Evolutionary conservation across 2,888 invertebrate genomes (phyloP), one percentile per base, ranked within the genome.

Genomic region (Calliphora vomitoria): DNA sequence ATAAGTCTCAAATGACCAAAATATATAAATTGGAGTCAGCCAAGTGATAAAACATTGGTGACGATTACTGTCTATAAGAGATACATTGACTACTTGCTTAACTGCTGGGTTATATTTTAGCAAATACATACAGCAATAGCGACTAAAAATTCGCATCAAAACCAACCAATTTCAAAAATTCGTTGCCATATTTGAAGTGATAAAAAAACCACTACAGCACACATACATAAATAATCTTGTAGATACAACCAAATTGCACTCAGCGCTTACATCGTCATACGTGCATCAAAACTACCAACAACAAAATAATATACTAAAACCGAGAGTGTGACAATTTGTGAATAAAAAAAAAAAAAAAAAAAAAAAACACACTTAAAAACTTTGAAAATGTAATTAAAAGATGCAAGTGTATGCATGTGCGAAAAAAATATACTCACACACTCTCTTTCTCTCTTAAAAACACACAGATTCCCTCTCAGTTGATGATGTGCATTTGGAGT

Each of bases 331-430:
- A 55, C 64, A 66, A 74, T 47, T 55, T 74, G 6, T 64, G 18
- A 55, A 79, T 35, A 35, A 41, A 44, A 25, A 53, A 82, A 64
- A n/a, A n/a, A n/a, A n/a, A n/a, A n/a, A n/a, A n/a, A n/a, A n/a
- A n/a, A n/a, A n/a, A n/a, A n/a, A n/a, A n/a, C n/a, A 41, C 72
- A 72, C 72, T 72, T 64, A 47, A 72, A 68, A 74, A 58, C 55
- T 66, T 66, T 41, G 15, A 58, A 74, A 82, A 66, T 58, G 66
- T 82, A 58, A 74, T 82, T 72, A 41, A 1, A 31, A 72, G 41
- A 72, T 53, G 31, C 25, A 81, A 13, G n/a, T 66, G 47, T 8
- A 15, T 47, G 44, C 35, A 68, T 68, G 18, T 50, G 50, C 6
- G 4, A 50, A n/a, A n/a, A 50, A n/a, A 3, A 50, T 50, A 50